Evolutionary conservation across 2,888 invertebrate species (phyloP).

Genomic region (Laothoe populi): DNA sequence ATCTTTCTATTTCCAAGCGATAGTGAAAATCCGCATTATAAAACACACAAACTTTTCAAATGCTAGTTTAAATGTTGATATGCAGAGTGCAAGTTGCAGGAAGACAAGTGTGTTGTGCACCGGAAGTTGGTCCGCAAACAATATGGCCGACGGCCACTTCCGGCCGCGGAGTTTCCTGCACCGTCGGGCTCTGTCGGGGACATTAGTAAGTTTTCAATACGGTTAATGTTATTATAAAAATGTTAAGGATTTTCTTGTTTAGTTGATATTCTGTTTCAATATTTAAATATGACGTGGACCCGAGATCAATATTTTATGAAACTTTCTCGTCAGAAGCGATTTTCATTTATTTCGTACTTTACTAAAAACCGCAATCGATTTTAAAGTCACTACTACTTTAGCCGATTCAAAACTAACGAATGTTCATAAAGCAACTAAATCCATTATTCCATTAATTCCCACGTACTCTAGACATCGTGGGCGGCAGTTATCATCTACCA

Average conservation of each 20-base stretch:
- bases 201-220: constrained; percentile 48
- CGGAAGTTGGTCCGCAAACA: constrained; percentile 70
- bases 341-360: no score
- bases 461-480: no score
- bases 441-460: no score
- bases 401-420: no score
- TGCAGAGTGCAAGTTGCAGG: constrained; percentile 43
- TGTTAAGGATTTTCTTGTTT: neutral
- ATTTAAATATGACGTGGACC: neutral
- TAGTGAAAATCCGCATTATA: neutral
- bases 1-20: no score
- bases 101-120: constrained; percentile 55
- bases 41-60: constrained; percentile 39
- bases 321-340: no score
- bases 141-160: constrained; percentile 72
- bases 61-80: constrained; percentile 47
- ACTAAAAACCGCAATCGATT: no score
- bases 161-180: constrained; percentile 58
- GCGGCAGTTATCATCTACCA: no score
- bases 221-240: constrained; percentile 23
- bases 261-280: neutral
- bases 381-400: no score
- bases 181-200: constrained; percentile 48
- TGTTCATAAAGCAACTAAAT: no score
- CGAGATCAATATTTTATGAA: no score